Evolutionary conservation across 2,888 invertebrate genomes (phyloP), one percentile per base, ranked within the genome.

Genomic region (Neoascia interrupta): DNA sequence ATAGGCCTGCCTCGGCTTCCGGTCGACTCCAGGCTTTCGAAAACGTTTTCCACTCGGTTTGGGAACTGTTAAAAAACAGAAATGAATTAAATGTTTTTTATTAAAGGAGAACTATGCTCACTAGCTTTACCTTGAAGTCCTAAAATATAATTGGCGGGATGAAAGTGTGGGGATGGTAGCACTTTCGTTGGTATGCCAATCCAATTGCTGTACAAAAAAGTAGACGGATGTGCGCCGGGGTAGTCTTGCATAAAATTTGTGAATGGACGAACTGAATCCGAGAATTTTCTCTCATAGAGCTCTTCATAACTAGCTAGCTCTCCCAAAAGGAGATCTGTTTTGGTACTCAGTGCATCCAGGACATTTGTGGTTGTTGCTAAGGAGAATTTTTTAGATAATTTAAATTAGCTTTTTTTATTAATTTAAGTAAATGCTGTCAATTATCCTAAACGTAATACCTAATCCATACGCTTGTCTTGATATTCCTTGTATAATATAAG

Each of bases 1-100:
- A 90, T 98, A 98, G 0, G 98, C 98, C 89, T 98, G 98, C 1
- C 98, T 91, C 0, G 98, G 98, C 87, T 98, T 98, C 8, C 98
- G 90, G 86, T 98, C 98, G 10, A 96, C 92, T 0, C 96, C 96
- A 0, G 96, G 94, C 86, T 97, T 95, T 21, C 97, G 91, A 0
- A 95, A 94, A 83, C 97, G 90, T 84, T 97, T 91, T 53, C 92
- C 94, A 81, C 92, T 91, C 81, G 94, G 93, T 88, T 96, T 96
- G 16, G 96, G 94, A 83, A 94, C 95, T 95, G 89, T 34, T 90
- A 90, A 56, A 76, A 69, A 73, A 53, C 56, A 60, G 31, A 23
- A 6, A n/a, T 6, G 26, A 51, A 16, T 19, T 41, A 11, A 31
- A 41, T 5, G 3, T 11, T 26, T 8, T 49, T 5, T 60, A n/a